phyloP scores from a whole-genome alignment of 2,113 vertebrate genomes.

The Pagrus major region DNA sequence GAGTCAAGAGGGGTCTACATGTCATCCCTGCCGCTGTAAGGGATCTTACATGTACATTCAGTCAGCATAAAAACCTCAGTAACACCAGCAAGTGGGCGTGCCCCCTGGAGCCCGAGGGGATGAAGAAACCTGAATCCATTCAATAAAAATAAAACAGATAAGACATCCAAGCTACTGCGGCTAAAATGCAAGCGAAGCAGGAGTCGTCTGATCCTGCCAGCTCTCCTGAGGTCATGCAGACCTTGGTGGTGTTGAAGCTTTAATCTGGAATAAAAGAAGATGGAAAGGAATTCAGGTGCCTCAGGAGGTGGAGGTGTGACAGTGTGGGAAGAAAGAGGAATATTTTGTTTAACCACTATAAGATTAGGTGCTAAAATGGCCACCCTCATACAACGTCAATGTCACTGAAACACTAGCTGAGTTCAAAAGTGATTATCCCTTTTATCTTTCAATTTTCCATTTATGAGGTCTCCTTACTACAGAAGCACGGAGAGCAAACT shows the following conservation, averaged over 20 bases:
- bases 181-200: conserved; percentile 81
- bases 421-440: conserved; percentile 19
- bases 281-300: conserved; percentile 45
- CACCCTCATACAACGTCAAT: conserved; percentile 13
- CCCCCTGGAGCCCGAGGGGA: conserved; percentile 57
- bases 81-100: conserved; percentile 59
- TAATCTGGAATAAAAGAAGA: conserved; percentile 70
- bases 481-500: background rate
- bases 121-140: conserved; percentile 76
- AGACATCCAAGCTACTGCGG: conserved; percentile 58
- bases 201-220: conserved; percentile 72
- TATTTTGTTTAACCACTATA: conserved; percentile 44
- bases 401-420: conserved; percentile 19
- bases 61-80: conserved; percentile 74
- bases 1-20: conserved; percentile 41
- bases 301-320: conserved; percentile 10
- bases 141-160: conserved; percentile 80
- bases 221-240: conserved; percentile 78
- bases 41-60: conserved; percentile 70
- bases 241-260: conserved; percentile 75
- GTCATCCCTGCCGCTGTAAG: conserved; percentile 55
- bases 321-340: conserved; percentile 39
- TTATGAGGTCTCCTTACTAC: background rate
- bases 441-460: conserved; percentile 11
- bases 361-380: conserved; percentile 49